Conservation (phyloP, 2,113 vertebrate species). For the Neomonachus schauinslandi region DNA sequence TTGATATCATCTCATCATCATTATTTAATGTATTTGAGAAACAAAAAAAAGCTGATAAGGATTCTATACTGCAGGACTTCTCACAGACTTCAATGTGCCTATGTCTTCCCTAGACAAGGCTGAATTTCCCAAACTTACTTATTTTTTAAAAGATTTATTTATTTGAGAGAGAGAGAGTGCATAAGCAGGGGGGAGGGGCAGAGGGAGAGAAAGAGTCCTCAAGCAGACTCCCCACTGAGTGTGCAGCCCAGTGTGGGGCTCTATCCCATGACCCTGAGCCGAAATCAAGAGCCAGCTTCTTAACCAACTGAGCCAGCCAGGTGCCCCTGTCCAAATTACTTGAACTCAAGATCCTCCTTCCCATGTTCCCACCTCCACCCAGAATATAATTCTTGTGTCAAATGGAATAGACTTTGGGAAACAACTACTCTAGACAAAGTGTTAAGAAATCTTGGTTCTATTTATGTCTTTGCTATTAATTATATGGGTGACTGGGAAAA, state of each 20-base stretch:
- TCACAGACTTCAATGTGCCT: neutral
- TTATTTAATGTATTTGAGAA: slow-evolving; percentile 10
- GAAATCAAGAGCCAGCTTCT: neutral
- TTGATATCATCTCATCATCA: neutral
- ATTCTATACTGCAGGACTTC: neutral
- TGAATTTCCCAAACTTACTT: neutral
- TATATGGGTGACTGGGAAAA: neutral
- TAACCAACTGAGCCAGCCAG: neutral
- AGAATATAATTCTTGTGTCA: neutral
- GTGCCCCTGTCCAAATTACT: neutral
- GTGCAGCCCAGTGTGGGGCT: neutral
- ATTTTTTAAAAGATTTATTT: neutral
- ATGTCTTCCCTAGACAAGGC: neutral
- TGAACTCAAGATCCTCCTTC: neutral
- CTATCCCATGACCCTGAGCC: neutral
- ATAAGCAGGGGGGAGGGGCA: neutral
- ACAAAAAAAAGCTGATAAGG: neutral
- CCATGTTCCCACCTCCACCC: neutral
- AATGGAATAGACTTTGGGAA: slow-evolving; percentile 35
- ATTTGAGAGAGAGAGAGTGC: neutral
- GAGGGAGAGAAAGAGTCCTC: neutral
- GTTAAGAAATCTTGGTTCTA: neutral
- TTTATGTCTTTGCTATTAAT: neutral
- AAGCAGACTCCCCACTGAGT: neutral
- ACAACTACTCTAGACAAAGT: neutral